A percentile compares a stretch with the other conserved stretches of the same genome.
phyloP scores from a whole-genome alignment of 2,113 vertebrate genomes.

The Dicerorhinus sumatrensis region DNA sequence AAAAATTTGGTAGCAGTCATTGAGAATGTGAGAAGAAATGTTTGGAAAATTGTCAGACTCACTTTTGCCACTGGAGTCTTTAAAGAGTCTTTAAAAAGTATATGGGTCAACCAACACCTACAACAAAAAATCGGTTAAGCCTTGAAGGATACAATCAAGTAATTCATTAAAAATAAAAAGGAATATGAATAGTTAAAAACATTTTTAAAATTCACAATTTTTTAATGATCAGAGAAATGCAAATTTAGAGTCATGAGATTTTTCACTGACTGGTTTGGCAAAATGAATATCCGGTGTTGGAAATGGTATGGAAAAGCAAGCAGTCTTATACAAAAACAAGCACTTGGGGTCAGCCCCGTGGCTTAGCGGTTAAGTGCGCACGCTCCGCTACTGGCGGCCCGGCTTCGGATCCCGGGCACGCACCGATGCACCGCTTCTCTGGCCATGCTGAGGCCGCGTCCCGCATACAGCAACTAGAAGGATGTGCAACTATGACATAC shows the following conservation, averaged over 20 bases:
- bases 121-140: neutral
- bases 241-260: slow-evolving; percentile 11
- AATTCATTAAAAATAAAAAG: slow-evolving; percentile 20
- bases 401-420: too few relatives aligned
- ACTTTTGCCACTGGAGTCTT: neutral
- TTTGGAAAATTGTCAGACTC: slow-evolving; percentile 29
- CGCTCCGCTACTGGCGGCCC: too few relatives aligned
- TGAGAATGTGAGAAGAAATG: neutral
- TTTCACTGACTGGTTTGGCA: neutral
- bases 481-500: too few relatives aligned
- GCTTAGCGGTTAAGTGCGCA: too few relatives aligned
- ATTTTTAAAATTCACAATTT: neutral
- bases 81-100: slow-evolving; percentile 1
- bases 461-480: too few relatives aligned
- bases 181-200: neutral
- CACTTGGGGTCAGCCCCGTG: too few relatives aligned
- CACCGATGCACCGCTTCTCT: too few relatives aligned
- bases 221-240: slow-evolving; percentile 37
- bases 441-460: too few relatives aligned
- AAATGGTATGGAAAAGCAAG: neutral
- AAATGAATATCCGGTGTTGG: neutral
- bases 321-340: neutral
- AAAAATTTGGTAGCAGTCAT: neutral
- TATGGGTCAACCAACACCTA: neutral
- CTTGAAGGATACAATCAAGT: neutral